Evolutionary conservation across 1,140 invertebrate species (phyloP), one percentile per base, ranked within the genome.

Genomic region (Drosophila paulistorum): DNA sequence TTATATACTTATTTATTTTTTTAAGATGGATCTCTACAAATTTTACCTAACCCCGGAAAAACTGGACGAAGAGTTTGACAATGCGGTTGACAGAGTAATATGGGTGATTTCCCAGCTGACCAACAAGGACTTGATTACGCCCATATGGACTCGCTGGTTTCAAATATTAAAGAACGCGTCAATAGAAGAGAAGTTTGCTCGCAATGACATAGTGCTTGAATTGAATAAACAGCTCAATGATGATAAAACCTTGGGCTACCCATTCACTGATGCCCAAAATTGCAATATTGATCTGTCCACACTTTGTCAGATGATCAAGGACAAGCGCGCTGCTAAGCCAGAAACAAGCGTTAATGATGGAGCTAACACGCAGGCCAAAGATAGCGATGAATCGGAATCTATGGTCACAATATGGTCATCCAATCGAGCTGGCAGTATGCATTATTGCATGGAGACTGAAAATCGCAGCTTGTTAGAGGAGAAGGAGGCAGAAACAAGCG

Each of bases 201-300:
- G 90, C 1, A 91, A 91, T 66, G 81, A 57, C n/a, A 70, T 91
- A 58, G 66, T 90, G 1, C 26, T 77, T 30, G 51, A 80, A 10
- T 30, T 91, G 59, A 80, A 90, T 51, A 65, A 76, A 11, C 90
- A 91, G 54, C 75, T 91, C 1, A 77, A 90, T 45, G 72, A 78
- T 14, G 4, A 35, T 0, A 61, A 39, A 5, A 45, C 26, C 0
- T 48, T 91, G 51, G 9, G 58, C 0, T 71, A 64, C 26, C 90
- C 90, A 1, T 91, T 91, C 23, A 91, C 82, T 2, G 73, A 85
- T 70, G 20, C 54, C 9, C 61, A 60, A 1, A 78, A 64, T 14
- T 72, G 10, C 0, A 57, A 77, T 1, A 58, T 51, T 3, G 72
- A 90, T 37, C 62, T 91, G 37, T 23, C 17, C 2, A 48, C 57